Evolutionary conservation across 2,888 invertebrate species (phyloP).

Genomic region (Eulithis testata): DNA sequence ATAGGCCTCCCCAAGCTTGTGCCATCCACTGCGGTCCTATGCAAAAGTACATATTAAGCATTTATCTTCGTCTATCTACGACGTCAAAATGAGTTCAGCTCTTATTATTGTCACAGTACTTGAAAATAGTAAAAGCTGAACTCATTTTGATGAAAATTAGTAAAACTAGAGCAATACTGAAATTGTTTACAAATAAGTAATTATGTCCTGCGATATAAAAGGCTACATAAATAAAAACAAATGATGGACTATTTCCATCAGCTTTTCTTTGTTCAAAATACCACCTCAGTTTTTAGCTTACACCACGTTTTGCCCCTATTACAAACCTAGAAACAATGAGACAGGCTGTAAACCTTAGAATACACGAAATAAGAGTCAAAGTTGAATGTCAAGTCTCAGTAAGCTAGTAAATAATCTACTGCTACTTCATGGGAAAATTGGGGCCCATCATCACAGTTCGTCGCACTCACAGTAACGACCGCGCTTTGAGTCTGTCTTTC

Average conservation of each 20-base stretch:
- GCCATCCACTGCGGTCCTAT: too few relatives aligned
- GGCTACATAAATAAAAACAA: not conserved
- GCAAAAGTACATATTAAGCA: too few relatives aligned
- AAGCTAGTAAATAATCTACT: conserved; percentile 13
- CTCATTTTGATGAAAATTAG: too few relatives aligned
- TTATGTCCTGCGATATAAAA: too few relatives aligned
- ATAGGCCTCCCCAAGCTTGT: too few relatives aligned
- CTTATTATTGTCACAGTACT: too few relatives aligned
- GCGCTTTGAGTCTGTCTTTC: conserved; percentile 27
- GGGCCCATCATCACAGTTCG: conserved; percentile 32
- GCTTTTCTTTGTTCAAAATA: not conserved
- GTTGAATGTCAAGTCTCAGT: conserved; percentile 4
- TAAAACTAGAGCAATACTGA: too few relatives aligned
- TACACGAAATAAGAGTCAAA: not conserved
- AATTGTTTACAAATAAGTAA: too few relatives aligned
- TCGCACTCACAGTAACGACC: conserved; percentile 27
- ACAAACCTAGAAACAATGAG: conserved; percentile 5
- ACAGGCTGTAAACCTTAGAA: not conserved
- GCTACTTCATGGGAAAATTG: conserved; percentile 24
- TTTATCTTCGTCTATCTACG: too few relatives aligned
- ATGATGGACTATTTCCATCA: not conserved
- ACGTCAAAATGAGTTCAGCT: too few relatives aligned
- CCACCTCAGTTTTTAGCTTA: not conserved
- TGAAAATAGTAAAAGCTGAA: too few relatives aligned
- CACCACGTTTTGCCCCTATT: not conserved